Evolutionary conservation across 37 sponge, comb jelly and placozoan species (phyloP), one percentile per base, ranked within the genome.

Genomic region (Lycopodina hypogea): DNA sequence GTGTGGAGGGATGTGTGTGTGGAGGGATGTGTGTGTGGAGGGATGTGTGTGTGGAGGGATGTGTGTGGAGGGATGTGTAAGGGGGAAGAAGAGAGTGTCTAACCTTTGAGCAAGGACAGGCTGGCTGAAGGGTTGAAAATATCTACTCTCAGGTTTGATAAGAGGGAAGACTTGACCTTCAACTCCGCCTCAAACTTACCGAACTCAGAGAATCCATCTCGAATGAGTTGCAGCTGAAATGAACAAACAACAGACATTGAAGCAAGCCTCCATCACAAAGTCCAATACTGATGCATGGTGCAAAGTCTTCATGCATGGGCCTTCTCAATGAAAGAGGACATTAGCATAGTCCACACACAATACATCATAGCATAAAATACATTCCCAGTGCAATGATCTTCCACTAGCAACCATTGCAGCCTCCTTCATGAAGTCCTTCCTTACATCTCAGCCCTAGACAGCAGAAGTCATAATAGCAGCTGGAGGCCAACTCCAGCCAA

Each of bases 111-210:
- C 38, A 42, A 63, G 9, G 70, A 42, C 32, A 93, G 78, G 26
- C 81, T 86, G 35, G 77, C 74, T 9, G 90, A 51, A 4, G 74
- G 74, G 42, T 86, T 76, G 9, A 84, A 74, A 21, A 93, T 85
- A 64, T 93, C 90, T 3, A 93, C 65, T 36, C 82, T 63, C 50
- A 93, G 68, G 32, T 69, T 80, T 23, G 71, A 48, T 41, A 93
- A 34, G 57, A 51, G 74, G 35, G 83, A 52, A 1, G 84, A 79
- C 77, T 89, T 93, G 42, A 93, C 72, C 32, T 77, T 81, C 59
- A 93, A 41, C 45, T 93, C 94, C 30, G 84, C 90, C 67, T 93
- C 89, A 42, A 93, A 89, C 68, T 93, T 93, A 18, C 78, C 61
- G 73, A 93, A 61, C 60, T 83, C 89, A 1, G 56, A 48, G 67